These are phyloP conservation scores for Luperina nickerlii DNA, from an alignment of 2,888 invertebrate genomes.

Conservation along the genomic window DNA sequence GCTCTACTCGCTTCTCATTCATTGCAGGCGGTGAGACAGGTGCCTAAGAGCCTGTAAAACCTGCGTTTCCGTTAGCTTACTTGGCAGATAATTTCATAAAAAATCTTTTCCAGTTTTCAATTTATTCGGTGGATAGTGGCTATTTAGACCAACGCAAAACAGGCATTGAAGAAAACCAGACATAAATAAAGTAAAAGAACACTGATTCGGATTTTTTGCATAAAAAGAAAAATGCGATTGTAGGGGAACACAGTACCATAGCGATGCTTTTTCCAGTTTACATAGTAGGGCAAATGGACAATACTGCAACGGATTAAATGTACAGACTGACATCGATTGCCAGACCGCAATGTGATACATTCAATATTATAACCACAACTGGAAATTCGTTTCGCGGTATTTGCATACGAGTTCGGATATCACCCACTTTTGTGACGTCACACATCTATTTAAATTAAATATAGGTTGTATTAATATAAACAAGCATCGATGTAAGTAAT, in stretches of 20 bases:
- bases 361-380: constrained; percentile 53
- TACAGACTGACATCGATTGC: constrained; percentile 43
- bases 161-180: background rate
- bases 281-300: constrained; percentile 11
- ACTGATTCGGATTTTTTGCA: background rate
- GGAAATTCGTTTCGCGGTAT: constrained; percentile 53
- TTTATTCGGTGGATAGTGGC: background rate
- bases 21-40: background rate
- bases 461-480: background rate
- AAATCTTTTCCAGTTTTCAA: background rate
- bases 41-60: background rate
- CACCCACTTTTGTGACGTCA: constrained; percentile 21
- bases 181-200: background rate
- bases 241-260: background rate
- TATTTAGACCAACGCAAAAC: background rate
- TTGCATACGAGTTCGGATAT: constrained; percentile 34
- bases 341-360: constrained; percentile 48
- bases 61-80: background rate
- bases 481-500: constrained; percentile 16
- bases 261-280: background rate
- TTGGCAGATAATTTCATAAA: too few relatives aligned
- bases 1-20: background rate
- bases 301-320: constrained; percentile 34
- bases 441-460: background rate
- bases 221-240: background rate